A percentile compares a stretch with the other conserved stretches of the same genome.
Conservation (phyloP, 2,113 vertebrate genomes). For the Corythoichthys haematopterus region DNA sequence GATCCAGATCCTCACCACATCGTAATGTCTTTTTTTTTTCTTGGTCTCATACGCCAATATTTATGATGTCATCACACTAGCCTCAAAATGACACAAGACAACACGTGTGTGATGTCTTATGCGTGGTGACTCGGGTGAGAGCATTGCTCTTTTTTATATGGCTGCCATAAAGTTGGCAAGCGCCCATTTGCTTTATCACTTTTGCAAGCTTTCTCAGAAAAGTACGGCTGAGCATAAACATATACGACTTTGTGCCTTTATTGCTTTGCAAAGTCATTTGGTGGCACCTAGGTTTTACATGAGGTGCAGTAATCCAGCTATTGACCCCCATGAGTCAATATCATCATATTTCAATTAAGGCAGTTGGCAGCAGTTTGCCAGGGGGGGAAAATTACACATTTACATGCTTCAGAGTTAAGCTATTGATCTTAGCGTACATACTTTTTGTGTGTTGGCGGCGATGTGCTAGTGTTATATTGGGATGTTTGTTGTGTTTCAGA, state of each 20-base stretch:
- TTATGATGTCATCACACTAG: neutral
- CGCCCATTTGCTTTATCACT: constrained; percentile 21
- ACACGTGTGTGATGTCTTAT: neutral
- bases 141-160: neutral
- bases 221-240: constrained; percentile 17
- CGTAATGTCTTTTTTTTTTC: neutral
- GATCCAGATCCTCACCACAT: neutral
- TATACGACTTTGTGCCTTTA: constrained; percentile 14
- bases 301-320: constrained; percentile 5
- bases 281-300: neutral
- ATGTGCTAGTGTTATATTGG: neutral
- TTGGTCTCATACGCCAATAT: neutral
- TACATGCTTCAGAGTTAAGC: neutral
- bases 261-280: constrained; percentile 10
- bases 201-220: constrained; percentile 17
- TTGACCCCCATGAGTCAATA: constrained; percentile 1
- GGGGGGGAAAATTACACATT: neutral
- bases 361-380: neutral
- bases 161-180: constrained; percentile 15
- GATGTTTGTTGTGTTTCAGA: neutral
- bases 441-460: neutral
- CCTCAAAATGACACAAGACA: neutral
- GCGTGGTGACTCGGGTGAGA: neutral
- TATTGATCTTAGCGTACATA: neutral
- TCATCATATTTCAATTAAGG: constrained; percentile 10